Percentiles rank a stretch among this genome's conserved stretches.
Conservation (phyloP, 2,888 invertebrate genomes). For the Pachycephus smyrnensis region DNA sequence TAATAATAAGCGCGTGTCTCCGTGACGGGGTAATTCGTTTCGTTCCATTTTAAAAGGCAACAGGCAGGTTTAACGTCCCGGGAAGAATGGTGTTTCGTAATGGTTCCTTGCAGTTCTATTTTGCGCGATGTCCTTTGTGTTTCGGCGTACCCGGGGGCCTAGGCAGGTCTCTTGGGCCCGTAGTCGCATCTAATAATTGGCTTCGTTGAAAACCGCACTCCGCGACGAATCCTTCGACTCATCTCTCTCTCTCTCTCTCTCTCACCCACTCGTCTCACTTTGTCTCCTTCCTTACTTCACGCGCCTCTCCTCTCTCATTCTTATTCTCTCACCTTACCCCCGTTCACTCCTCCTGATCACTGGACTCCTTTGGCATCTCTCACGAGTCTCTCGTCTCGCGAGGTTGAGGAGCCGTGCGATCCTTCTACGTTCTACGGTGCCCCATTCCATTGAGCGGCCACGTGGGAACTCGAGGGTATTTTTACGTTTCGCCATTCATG, state of each 20-base stretch:
- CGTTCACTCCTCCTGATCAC: not conserved
- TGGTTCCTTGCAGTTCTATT: slow-evolving; percentile 28
- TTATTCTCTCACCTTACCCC: slow-evolving; percentile 16
- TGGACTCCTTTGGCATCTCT: slow-evolving; percentile 2
- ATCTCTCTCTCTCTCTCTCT: slow-evolving; percentile 30
- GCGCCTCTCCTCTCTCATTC: slow-evolving; percentile 27
- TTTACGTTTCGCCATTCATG: slow-evolving; percentile 67
- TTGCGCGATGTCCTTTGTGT: slow-evolving; percentile 26
- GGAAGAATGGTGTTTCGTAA: slow-evolving; percentile 27
- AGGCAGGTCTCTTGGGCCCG: slow-evolving; percentile 19
- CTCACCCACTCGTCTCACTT: not conserved
- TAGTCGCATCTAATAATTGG: slow-evolving; percentile 65
- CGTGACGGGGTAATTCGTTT: slow-evolving; percentile 44
- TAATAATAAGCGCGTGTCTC: slow-evolving; percentile 35
- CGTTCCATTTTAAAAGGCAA: slow-evolving; percentile 38
- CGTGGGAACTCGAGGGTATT: slow-evolving; percentile 63
- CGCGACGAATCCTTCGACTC: slow-evolving; percentile 61
- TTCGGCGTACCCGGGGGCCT: slow-evolving; percentile 26
- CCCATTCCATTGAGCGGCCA: slow-evolving; percentile 56
- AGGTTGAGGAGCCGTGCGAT: not conserved
- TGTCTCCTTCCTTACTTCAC: slow-evolving; percentile 13
- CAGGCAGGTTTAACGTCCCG: slow-evolving; percentile 9
- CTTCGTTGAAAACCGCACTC: slow-evolving; percentile 66
- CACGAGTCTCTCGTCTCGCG: slow-evolving; percentile 16
- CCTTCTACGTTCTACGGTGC: slow-evolving; percentile 28